phyloP scores from a whole-genome alignment of 2,113 vertebrate species.

The Clupea harengus region DNA sequence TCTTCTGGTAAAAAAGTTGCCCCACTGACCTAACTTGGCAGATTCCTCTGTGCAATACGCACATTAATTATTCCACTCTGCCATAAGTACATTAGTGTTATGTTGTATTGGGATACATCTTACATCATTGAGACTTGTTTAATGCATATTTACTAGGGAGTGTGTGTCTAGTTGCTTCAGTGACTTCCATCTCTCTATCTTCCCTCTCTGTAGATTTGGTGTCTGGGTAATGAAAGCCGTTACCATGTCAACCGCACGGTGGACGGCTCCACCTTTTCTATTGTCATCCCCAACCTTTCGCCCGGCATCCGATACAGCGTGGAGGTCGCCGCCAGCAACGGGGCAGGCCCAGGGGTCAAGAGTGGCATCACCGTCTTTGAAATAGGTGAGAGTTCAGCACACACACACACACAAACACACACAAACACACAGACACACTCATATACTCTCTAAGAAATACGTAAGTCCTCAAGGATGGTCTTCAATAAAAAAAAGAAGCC shows the following conservation, averaged over 20 bases:
- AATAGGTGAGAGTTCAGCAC: conserved; percentile 76
- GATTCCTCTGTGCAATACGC: neutral
- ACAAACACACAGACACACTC: neutral
- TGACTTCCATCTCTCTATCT: neutral
- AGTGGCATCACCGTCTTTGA: conserved; percentile 89
- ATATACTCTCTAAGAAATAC: neutral
- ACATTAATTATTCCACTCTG: neutral
- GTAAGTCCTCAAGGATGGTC: neutral
- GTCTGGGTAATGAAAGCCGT: conserved; percentile 91
- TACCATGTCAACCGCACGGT: conserved; percentile 96
- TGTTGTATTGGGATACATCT: neutral
- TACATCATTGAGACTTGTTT: no score
- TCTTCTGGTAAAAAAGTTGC: neutral
- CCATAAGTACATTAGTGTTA: neutral
- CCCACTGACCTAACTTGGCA: neutral
- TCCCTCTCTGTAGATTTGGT: conserved; percentile 83
- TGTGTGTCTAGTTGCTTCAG: neutral
- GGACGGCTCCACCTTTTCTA: conserved; percentile 86
- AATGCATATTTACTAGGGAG: neutral
- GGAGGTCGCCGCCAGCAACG: conserved; percentile 92
- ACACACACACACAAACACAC: conserved; percentile 1
- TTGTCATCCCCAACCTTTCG: conserved; percentile 85
- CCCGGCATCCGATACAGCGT: conserved; percentile 90
- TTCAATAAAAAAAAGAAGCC: neutral
- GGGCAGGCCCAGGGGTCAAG: conserved; percentile 88